Evolutionary conservation across 2,797 vertebrate genomes (phyloP).

Genomic region (Scolopax rusticola): DNA sequence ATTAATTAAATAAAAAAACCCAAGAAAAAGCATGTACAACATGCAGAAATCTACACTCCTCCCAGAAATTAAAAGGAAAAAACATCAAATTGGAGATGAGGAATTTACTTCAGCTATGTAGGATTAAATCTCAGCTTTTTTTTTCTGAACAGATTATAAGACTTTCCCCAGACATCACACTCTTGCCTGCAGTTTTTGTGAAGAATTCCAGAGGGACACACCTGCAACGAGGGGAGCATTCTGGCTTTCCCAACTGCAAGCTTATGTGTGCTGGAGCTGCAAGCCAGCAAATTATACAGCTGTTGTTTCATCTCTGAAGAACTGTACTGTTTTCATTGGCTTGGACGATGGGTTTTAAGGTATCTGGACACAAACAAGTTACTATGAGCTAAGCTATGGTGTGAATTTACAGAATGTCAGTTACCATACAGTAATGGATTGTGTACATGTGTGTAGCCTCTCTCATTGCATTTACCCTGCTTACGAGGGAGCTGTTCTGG

Average conservation of each 20-base stretch:
- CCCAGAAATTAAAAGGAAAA: slow-evolving; percentile 11
- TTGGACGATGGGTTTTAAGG: not conserved
- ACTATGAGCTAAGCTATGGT: slow-evolving; percentile 2
- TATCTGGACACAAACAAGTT: slow-evolving; percentile 19
- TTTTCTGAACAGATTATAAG: not conserved
- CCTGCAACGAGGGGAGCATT: not conserved
- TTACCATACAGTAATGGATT: not conserved
- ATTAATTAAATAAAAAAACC: not conserved
- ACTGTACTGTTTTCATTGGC: slow-evolving; percentile 30
- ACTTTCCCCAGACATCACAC: not conserved
- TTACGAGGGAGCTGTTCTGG: not conserved
- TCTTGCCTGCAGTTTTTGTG: not conserved
- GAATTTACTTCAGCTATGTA: not conserved
- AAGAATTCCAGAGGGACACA: not conserved
- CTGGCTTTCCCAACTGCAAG: not conserved
- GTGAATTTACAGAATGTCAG: not conserved
- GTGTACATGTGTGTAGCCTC: not conserved
- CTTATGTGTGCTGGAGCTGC: not conserved
- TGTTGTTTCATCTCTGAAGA: not conserved
- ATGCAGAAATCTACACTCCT: slow-evolving; percentile 24
- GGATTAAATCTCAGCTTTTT: not conserved
- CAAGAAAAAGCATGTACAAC: slow-evolving; percentile 42
- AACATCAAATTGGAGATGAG: not conserved
- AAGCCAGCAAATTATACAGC: slow-evolving; percentile 6
- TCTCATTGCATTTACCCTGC: not conserved